Evolutionary conservation across 2,888 invertebrate species (phyloP), one percentile per base, ranked within the genome.

Genomic region (Clostera curtula): DNA sequence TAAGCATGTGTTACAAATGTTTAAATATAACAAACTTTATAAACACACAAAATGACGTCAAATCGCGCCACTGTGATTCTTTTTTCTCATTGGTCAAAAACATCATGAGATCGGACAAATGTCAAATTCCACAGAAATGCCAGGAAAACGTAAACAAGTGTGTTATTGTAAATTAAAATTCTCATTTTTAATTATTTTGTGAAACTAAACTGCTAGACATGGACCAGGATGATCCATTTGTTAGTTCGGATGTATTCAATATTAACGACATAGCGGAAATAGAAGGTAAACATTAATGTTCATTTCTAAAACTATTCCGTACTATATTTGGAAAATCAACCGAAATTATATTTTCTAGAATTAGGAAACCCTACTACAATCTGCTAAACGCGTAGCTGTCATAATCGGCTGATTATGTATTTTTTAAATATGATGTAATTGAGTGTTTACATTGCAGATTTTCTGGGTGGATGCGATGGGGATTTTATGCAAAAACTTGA

Each of bases 211-310:
- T n/a, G n/a, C n/a, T n/a, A n/a, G n/a, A 37, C 27, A 80, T 80
- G 79, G 79, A 80, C 10, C 59, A 63, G 25, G 70, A 72, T 19
- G 80, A 80, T 47, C 50, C 67, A 22, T 71, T 82, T 41, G 58
- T 77, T 40, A 77, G 66, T 48, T 62, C 71, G 41, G 88, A 88
- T 50, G 87, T 86, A 27, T 90, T 90, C 58, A 89, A 88, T 66
- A 77, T 90, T 15, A 86, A 87, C 39, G 91, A 90, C 56, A 84
- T 91, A 22, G 84, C 86, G 46, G 90, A 89, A 59, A 86, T 91
- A 43, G 90, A 91, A 72, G 91, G 91, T 90, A 82, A 72, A 71
- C 8, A 18, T 29, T 23, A 29, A n/a, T n/a, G n/a, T n/a, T n/a
- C n/a, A n/a, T n/a, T n/a, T n/a, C n/a, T n/a, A n/a, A n/a, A n/a